Percentiles rank a stretch among this genome's conserved stretches.
These are phyloP conservation scores for Microtus californicus DNA, from an alignment of 2,797 vertebrate genomes.

Conservation along the genomic window DNA sequence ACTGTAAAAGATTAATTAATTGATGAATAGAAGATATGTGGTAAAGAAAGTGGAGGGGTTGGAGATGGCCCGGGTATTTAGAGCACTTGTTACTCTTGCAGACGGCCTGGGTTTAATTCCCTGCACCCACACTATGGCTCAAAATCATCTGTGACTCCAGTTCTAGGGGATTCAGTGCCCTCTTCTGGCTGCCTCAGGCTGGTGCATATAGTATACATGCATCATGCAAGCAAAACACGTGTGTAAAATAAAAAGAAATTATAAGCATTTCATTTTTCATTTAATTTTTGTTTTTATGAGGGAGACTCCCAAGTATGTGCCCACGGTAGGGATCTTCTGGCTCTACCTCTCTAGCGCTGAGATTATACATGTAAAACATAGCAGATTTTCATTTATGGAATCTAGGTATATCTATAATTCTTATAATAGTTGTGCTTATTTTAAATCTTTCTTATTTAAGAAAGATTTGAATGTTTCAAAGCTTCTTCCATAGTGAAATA, in stretches of 20 bases:
- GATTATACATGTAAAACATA: neutral
- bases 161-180: neutral
- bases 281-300: neutral
- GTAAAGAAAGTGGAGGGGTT: neutral
- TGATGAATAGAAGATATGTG: neutral
- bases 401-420: neutral
- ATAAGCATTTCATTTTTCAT: neutral
- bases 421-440: neutral
- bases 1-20: neutral
- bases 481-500: neutral
- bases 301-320: neutral
- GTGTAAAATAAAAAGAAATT: neutral
- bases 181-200: neutral
- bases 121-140: neutral
- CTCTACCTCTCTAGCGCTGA: neutral
- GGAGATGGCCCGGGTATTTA: neutral
- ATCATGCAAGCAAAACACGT: neutral
- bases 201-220: neutral
- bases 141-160: too few species aligned
- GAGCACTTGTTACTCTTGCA: too few species aligned
- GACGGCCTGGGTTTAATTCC: neutral
- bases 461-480: neutral
- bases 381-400: neutral
- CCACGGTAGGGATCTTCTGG: neutral
- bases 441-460: slow-evolving; percentile 23